phyloP scores from a whole-genome alignment of 2,113 vertebrate genomes.

The Terrapene triunguis region DNA sequence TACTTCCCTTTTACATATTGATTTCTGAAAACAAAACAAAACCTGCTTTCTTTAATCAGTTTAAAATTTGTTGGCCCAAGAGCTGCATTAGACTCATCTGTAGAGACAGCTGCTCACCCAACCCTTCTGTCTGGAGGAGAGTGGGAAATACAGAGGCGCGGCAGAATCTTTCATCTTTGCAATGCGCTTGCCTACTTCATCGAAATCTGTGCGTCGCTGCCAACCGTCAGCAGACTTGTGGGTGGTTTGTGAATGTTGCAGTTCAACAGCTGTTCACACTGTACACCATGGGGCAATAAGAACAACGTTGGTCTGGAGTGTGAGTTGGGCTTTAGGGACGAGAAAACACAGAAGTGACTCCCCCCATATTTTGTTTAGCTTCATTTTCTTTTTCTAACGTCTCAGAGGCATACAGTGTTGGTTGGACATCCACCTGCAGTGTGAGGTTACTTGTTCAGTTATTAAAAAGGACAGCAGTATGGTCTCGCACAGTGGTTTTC shows the following conservation, averaged over 20 bases:
- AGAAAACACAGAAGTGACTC: background rate
- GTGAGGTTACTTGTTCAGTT: background rate
- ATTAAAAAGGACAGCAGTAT: too few relatives aligned
- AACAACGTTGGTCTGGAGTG: background rate
- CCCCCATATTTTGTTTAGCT: background rate
- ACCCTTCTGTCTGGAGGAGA: conserved; percentile 42
- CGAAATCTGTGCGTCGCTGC: conserved; percentile 22
- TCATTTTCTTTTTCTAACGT: conserved; percentile 17
- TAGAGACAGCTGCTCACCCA: conserved; percentile 20
- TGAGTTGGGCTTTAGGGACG: background rate
- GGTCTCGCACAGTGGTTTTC: too few relatives aligned
- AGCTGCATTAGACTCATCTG: background rate
- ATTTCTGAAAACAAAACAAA: background rate
- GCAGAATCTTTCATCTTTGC: background rate
- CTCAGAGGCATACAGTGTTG: conserved; percentile 3
- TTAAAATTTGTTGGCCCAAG: background rate
- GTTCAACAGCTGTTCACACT: background rate
- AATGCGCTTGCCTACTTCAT: conserved; percentile 3
- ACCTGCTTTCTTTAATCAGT: background rate
- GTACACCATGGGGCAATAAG: background rate
- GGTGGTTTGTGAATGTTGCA: background rate
- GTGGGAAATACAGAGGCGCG: background rate
- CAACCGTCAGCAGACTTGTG: background rate
- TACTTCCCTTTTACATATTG: background rate
- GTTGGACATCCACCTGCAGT: background rate